These are phyloP conservation scores for Xenopus petersii DNA, from an alignment of 2,797 vertebrate genomes.

Conservation along the genomic window DNA sequence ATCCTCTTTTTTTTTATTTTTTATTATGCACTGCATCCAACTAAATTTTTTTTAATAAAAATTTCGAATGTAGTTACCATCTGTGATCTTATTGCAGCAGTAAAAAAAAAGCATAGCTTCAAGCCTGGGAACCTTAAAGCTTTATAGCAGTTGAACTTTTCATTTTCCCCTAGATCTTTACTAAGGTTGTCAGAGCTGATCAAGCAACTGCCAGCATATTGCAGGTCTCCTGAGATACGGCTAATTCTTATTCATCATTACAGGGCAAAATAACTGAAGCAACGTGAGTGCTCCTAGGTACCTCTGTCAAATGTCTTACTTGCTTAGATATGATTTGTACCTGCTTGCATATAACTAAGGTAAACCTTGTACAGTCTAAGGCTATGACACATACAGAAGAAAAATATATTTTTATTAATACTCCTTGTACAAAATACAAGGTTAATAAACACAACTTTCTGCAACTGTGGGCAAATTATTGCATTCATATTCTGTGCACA, in stretches of 20 bases:
- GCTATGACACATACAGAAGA: background rate
- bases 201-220: conserved; percentile 51
- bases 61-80: conserved; percentile 17
- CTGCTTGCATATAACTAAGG: conserved; percentile 20
- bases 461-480: background rate
- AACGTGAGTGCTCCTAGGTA: conserved; percentile 49
- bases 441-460: background rate
- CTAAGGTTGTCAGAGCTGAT: conserved; percentile 52
- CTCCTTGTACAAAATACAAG: background rate
- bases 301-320: conserved; percentile 47
- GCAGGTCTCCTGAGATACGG: conserved; percentile 43
- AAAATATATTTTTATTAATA: background rate
- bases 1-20: no score
- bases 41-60: conserved; percentile 1
- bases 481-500: conserved; percentile 32
- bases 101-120: conserved; percentile 28
- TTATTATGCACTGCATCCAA: background rate
- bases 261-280: conserved; percentile 51
- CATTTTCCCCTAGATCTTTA: conserved; percentile 46
- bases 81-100: conserved; percentile 24
- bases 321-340: conserved; percentile 22
- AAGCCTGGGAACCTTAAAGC: conserved; percentile 33
- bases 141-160: conserved; percentile 46
- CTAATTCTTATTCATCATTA: conserved; percentile 53
- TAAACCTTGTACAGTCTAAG: conserved; percentile 44